Conservation (phyloP, 2,888 invertebrate species). For the Lordiphosa andalusiaca region DNA sequence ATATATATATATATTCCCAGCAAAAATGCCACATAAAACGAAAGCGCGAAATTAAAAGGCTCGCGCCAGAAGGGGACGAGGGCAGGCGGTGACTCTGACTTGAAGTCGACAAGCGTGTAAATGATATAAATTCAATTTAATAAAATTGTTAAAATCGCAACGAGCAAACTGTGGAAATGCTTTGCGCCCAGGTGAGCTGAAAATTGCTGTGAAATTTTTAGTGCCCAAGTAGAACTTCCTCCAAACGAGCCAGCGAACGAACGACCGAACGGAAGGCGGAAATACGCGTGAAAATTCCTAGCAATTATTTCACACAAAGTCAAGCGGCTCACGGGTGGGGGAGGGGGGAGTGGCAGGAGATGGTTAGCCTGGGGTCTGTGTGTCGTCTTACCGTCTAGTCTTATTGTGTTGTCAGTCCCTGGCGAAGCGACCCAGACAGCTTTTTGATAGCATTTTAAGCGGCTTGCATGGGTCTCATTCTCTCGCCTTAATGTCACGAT, state of each 20-base stretch:
- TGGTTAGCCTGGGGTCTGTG: slow-evolving; percentile 3
- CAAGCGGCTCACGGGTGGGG: slow-evolving; percentile 5
- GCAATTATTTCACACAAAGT: slow-evolving; percentile 75
- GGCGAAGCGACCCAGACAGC: slow-evolving; percentile 31
- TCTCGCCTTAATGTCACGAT: slow-evolving; percentile 52
- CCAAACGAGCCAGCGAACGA: slow-evolving; percentile 15
- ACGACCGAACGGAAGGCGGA: slow-evolving; percentile 49
- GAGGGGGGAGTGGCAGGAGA: neutral
- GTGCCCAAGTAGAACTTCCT: slow-evolving; percentile 33
- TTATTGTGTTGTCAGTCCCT: slow-evolving; percentile 33
- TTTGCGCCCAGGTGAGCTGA: slow-evolving; percentile 75
- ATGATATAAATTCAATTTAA: slow-evolving; percentile 80
- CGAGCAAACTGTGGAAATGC: slow-evolving; percentile 72
- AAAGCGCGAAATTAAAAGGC: slow-evolving; percentile 67
- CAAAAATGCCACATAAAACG: slow-evolving; percentile 69
- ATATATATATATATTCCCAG: slow-evolving; percentile 22
- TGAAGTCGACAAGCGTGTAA: slow-evolving; percentile 77
- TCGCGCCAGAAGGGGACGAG: slow-evolving; percentile 22
- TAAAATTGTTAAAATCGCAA: slow-evolving; percentile 79
- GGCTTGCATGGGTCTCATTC: slow-evolving; percentile 49
- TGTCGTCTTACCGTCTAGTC: slow-evolving; percentile 30
- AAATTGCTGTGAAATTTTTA: slow-evolving; percentile 63
- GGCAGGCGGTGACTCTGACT: slow-evolving; percentile 35
- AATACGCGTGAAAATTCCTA: slow-evolving; percentile 75
- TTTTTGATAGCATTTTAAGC: slow-evolving; percentile 69